Percentiles rank a stretch among this genome's conserved stretches.
These are phyloP conservation scores for Drusus annulatus DNA, from an alignment of 1,140 invertebrate genomes.

Conservation along the genomic window DNA sequence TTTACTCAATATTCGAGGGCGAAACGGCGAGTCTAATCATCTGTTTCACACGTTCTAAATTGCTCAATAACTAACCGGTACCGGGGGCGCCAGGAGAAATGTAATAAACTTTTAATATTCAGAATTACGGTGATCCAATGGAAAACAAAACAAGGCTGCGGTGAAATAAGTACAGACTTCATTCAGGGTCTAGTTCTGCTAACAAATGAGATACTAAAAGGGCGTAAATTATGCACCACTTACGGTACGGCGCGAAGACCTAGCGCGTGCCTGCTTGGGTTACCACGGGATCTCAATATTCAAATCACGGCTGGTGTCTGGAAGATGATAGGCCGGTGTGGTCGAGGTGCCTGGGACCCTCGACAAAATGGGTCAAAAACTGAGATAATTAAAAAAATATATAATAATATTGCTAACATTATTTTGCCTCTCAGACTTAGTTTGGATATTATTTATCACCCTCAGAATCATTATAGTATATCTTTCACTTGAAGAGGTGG, in stretches of 20 bases:
- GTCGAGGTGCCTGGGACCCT: not conserved
- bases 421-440: no score
- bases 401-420: no score
- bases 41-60: conserved; percentile 15
- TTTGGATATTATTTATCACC: no score
- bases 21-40: not conserved
- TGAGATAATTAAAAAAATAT: no score
- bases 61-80: not conserved
- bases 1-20: not conserved
- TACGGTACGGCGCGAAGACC: not conserved
- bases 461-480: no score
- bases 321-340: no score
- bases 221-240: not conserved
- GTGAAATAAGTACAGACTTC: no score
- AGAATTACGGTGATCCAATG: not conserved
- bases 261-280: not conserved
- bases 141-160: no score
- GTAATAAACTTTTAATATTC: not conserved
- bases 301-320: conserved; percentile 1
- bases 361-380: no score
- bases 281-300: conserved; percentile 16
- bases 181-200: not conserved
- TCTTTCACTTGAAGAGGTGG: no score
- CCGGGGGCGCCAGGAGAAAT: not conserved
- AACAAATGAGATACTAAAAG: conserved; percentile 14